Conservation (phyloP, 2,797 vertebrate genomes). For the Orientallactaga sibirica region DNA sequence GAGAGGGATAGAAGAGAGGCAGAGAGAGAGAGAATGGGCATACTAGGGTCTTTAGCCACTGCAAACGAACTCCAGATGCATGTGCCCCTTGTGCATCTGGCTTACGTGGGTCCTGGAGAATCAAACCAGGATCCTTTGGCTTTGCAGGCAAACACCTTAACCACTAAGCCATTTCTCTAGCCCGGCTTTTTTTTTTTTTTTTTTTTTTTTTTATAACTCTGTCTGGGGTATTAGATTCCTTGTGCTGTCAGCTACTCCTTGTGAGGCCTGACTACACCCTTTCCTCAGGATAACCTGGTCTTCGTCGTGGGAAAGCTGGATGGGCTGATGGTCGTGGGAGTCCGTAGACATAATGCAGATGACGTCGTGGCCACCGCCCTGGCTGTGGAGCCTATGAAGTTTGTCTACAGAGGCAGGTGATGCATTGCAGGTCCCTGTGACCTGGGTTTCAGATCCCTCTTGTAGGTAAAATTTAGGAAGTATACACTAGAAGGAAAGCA, state of each 20-base stretch:
- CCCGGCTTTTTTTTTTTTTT: too few species aligned
- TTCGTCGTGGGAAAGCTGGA: conserved; percentile 97
- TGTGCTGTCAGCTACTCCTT: background rate
- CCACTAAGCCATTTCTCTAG: too few species aligned
- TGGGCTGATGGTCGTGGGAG: conserved; percentile 95
- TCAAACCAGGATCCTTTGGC: too few species aligned
- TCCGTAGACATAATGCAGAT: conserved; percentile 95
- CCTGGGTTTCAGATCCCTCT: background rate
- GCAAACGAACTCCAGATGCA: too few species aligned
- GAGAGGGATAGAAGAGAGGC: too few species aligned
- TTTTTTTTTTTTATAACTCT: background rate
- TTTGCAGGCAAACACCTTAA: too few species aligned
- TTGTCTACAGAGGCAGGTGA: conserved; percentile 98
- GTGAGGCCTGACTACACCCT: background rate
- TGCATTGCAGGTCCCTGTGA: conserved; percentile 24
- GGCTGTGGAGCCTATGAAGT: conserved; percentile 98
- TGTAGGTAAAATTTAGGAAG: background rate
- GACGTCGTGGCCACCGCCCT: conserved; percentile 96
- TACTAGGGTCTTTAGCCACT: too few species aligned
- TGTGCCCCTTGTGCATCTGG: too few species aligned
- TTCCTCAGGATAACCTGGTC: conserved; percentile 93
- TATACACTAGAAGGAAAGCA: background rate
- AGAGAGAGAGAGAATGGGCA: too few species aligned
- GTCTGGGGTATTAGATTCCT: too few species aligned
- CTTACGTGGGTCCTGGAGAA: too few species aligned